A percentile compares a stretch with the other conserved stretches of the same genome.
Conservation (phyloP, 2,113 vertebrate genomes). For the zebrafish (Danio rerio) region GRCz12tu NC_133192.1:9577001-9577500, state of each 20-base stretch:
- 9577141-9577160: neutral
- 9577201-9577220: neutral
- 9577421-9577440: slow-evolving; percentile 93
- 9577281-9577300: slow-evolving; percentile 91
- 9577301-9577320: slow-evolving; percentile 80
- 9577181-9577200: neutral
- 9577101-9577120: too few species aligned
- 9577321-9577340: slow-evolving; percentile 91
- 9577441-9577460: slow-evolving; percentile 91
- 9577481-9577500: slow-evolving; percentile 96
- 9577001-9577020: too few species aligned
- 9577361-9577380: slow-evolving; percentile 92
- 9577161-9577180: too few species aligned
- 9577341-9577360: slow-evolving; percentile 87
- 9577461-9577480: slow-evolving; percentile 91
- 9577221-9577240: neutral
- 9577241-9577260: neutral
- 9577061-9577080: too few species aligned
- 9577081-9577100: too few species aligned
- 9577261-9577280: slow-evolving; percentile 19
- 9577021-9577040: too few species aligned
- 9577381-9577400: slow-evolving; percentile 90
- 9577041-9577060: too few species aligned
- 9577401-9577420: slow-evolving; percentile 85
- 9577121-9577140: too few species aligned